These are phyloP conservation scores for Botia almorhae DNA, from an alignment of 2,797 vertebrate genomes.

Conservation along the genomic window DNA sequence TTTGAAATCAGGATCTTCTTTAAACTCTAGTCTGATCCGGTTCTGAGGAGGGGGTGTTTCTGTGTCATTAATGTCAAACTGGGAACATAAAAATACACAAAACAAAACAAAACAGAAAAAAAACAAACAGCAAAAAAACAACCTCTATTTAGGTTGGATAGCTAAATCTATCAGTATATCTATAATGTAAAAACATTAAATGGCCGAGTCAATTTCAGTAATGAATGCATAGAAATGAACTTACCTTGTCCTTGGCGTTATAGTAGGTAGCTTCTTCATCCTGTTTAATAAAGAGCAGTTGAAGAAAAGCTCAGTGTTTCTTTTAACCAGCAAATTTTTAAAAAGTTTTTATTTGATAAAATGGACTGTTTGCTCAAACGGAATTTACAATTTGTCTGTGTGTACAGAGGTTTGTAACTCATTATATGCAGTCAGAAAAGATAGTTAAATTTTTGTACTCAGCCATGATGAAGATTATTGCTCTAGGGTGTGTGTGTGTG, in stretches of 20 bases:
- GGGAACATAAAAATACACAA: constrained; percentile 24
- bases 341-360: not conserved
- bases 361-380: no score
- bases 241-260: constrained; percentile 54
- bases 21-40: constrained; percentile 84
- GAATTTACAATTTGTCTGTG: not conserved
- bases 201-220: not conserved
- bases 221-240: not conserved
- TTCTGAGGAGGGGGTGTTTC: constrained; percentile 73
- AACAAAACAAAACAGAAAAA: not conserved
- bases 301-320: not conserved
- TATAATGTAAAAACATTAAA: not conserved
- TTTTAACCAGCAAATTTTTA: not conserved
- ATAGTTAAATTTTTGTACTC: no score
- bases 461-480: not conserved
- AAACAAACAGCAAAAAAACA: not conserved
- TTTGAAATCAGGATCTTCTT: constrained; percentile 86
- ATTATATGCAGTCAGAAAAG: not conserved
- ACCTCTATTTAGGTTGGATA: not conserved
- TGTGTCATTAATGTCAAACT: constrained; percentile 84
- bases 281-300: constrained; percentile 30
- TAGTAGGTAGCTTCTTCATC: constrained; percentile 31
- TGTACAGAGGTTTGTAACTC: constrained; percentile 1
- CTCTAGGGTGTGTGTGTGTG: not conserved
- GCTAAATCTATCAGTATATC: not conserved